phyloP scores from a whole-genome alignment of 2,797 vertebrate species.

The Poecilia gillii region DNA sequence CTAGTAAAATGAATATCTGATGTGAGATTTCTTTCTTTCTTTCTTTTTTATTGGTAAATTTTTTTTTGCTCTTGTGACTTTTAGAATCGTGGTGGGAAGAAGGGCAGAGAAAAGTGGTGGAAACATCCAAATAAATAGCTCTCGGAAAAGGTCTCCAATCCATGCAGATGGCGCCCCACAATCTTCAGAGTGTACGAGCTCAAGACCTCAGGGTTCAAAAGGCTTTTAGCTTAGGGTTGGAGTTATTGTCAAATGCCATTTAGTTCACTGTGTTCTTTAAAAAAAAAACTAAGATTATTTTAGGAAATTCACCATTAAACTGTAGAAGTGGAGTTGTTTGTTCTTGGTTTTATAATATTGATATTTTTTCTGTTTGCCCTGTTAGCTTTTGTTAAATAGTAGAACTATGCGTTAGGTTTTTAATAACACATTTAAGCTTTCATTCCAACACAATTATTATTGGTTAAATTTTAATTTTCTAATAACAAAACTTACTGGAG shows the following conservation, averaged over 20 bases:
- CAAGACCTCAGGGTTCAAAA: background rate
- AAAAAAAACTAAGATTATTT: background rate
- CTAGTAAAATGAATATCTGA: background rate
- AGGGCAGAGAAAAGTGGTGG: background rate
- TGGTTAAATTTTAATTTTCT: background rate
- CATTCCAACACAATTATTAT: background rate
- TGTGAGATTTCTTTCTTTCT: background rate
- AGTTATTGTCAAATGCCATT: background rate
- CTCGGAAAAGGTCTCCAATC: background rate
- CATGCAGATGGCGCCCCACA: background rate
- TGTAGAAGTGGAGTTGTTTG: background rate
- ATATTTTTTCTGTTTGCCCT: background rate
- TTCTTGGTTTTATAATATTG: background rate
- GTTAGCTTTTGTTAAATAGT: background rate
- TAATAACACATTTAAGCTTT: background rate
- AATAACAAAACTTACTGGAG: no score
- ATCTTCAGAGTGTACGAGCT: background rate
- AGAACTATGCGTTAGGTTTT: background rate
- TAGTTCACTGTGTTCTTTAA: background rate
- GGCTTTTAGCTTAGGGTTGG: background rate
- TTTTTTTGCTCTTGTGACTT: background rate
- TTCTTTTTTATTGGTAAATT: background rate
- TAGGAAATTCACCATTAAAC: background rate
- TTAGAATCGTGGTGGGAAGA: background rate
- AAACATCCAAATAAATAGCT: background rate